Percentiles rank a stretch among this genome's conserved stretches.
These are phyloP conservation scores for Tupaia chinensis DNA, from an alignment of 2,113 vertebrate genomes.

Conservation along the genomic window DNA sequence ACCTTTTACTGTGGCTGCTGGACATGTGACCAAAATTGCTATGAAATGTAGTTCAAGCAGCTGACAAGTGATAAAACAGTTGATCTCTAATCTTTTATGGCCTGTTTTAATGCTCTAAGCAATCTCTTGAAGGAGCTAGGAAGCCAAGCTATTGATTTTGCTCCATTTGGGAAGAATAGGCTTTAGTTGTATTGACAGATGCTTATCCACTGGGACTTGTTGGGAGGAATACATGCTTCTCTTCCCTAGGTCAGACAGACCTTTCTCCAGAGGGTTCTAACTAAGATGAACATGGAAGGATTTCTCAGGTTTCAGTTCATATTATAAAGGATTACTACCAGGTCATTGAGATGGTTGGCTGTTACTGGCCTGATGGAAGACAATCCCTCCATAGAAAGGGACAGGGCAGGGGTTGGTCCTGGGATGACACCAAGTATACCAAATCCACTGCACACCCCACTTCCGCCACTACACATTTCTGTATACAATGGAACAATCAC, in stretches of 20 bases:
- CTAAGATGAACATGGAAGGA: background rate
- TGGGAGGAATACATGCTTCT: slow-evolving; percentile 57
- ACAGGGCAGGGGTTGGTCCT: too few relatives aligned
- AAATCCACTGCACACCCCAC: too few relatives aligned
- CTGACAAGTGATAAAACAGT: slow-evolving; percentile 63
- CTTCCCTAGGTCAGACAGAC: slow-evolving; percentile 24
- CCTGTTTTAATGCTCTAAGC: slow-evolving; percentile 60
- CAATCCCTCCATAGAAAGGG: too few relatives aligned
- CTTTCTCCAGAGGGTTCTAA: slow-evolving; percentile 40
- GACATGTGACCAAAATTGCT: slow-evolving; percentile 67
- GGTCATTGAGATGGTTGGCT: background rate
- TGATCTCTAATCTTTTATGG: slow-evolving; percentile 50
- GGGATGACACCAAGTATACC: too few relatives aligned
- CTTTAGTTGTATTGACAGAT: slow-evolving; percentile 68
- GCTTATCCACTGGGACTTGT: slow-evolving; percentile 42
- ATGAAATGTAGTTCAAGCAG: slow-evolving; percentile 59
- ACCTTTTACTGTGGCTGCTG: background rate
- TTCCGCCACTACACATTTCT: too few relatives aligned
- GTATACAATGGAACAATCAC: too few relatives aligned
- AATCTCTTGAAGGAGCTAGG: slow-evolving; percentile 54
- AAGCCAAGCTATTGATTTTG: slow-evolving; percentile 77
- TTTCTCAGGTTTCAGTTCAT: slow-evolving; percentile 21
- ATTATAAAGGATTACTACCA: background rate
- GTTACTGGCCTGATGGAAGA: background rate
- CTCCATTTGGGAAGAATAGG: slow-evolving; percentile 63